A percentile compares a stretch with the other conserved stretches of the same genome.
Conservation (phyloP, 2,888 invertebrate species). For the Drosophila seclusa region DNA sequence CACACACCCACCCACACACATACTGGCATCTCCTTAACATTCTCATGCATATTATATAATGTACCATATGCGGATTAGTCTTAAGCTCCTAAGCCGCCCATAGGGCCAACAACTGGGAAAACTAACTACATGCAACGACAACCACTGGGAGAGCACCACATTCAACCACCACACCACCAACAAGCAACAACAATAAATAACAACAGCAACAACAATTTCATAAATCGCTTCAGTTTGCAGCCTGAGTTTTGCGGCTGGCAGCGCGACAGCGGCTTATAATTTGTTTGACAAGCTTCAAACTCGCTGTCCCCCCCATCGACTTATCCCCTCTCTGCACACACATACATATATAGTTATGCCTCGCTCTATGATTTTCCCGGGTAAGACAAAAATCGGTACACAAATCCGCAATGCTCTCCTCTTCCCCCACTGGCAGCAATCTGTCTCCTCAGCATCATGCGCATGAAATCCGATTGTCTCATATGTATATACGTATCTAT, state of each 20-base stretch:
- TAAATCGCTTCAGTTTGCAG: conserved; percentile 69
- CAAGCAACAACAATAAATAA: conserved; percentile 18
- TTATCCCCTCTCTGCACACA: neutral
- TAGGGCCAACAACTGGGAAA: conserved; percentile 46
- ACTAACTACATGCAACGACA: conserved; percentile 35
- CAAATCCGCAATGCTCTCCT: conserved; percentile 13
- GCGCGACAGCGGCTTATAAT: conserved; percentile 69
- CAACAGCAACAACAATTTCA: conserved; percentile 38
- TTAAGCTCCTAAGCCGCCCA: conserved; percentile 56
- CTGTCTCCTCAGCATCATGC: conserved; percentile 4
- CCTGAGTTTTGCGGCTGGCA: conserved; percentile 60
- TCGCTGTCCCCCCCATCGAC: conserved; percentile 13
- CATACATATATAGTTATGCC: conserved; percentile 11
- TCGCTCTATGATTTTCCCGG: conserved; percentile 23
- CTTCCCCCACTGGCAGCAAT: neutral
- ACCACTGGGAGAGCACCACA: neutral
- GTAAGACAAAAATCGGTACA: conserved; percentile 47
- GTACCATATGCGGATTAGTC: conserved; percentile 77
- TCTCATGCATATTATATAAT: conserved; percentile 73
- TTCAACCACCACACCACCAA: conserved; percentile 13
- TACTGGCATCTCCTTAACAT: conserved; percentile 17
- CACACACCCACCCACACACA: neutral
- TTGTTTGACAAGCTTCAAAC: conserved; percentile 76
- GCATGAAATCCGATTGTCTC: conserved; percentile 51
- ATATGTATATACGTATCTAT: neutral